Evolutionary conservation across 2,113 vertebrate genomes (phyloP).

Genomic region (Dolichotis patagonum): DNA sequence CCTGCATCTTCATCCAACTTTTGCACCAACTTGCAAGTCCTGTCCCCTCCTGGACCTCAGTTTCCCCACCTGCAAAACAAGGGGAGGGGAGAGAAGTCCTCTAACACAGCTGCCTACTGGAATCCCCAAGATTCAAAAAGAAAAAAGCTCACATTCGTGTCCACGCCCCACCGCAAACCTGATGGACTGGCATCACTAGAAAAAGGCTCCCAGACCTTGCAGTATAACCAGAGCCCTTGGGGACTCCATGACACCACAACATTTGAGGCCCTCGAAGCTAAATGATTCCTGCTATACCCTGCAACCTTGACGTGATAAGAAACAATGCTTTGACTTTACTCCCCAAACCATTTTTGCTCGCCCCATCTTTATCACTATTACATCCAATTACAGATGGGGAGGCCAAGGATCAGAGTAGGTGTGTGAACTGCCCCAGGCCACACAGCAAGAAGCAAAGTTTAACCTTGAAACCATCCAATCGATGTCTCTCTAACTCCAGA

Average conservation of each 20-base stretch:
- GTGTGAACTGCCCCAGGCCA: background rate
- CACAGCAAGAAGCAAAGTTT: background rate
- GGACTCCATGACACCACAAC: too few species aligned
- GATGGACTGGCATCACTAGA: background rate
- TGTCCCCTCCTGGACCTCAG: background rate
- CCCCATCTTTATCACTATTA: background rate
- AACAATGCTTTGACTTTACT: background rate
- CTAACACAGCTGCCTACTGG: background rate
- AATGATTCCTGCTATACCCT: background rate
- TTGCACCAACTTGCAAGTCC: background rate
- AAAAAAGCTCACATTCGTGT: background rate
- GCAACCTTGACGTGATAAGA: background rate
- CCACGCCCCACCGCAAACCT: background rate
- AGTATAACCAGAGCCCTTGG: background rate
- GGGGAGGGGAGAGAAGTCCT: background rate
- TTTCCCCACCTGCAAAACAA: background rate
- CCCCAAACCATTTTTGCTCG: background rate
- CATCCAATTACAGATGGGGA: background rate
- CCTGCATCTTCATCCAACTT: background rate
- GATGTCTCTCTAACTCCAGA: background rate
- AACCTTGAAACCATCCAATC: background rate
- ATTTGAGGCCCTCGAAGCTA: background rate
- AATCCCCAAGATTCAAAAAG: background rate
- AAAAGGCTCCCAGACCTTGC: background rate
- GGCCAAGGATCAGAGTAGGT: constrained; percentile 34